A percentile compares a stretch with the other conserved stretches of the same genome.
Conservation (phyloP, 2,888 invertebrate species). For the Sminthurinus aureus region DNA sequence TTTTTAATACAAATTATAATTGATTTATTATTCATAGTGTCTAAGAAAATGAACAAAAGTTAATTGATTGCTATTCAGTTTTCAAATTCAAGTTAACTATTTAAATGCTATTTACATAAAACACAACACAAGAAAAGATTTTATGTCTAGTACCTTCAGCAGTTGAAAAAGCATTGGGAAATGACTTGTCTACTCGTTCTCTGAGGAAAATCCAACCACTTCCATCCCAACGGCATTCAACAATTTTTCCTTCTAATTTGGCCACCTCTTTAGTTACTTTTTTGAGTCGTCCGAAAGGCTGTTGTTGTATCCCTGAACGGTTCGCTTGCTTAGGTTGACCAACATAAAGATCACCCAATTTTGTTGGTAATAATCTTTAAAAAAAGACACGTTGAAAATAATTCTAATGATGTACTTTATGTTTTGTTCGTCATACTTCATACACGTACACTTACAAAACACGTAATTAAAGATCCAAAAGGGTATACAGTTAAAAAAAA, state of each 20-base stretch:
- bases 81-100: no score
- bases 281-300: constrained; percentile 77
- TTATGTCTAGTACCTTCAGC: constrained; percentile 71
- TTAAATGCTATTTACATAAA: neutral
- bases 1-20: neutral
- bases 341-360: constrained; percentile 80
- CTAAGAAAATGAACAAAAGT: neutral
- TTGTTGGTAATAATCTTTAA: constrained; percentile 73
- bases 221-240: constrained; percentile 89
- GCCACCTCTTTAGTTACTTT: constrained; percentile 76
- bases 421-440: neutral
- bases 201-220: constrained; percentile 91
- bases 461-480: neutral
- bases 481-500: no score
- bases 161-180: constrained; percentile 88
- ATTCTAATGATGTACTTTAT: neutral
- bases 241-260: constrained; percentile 88
- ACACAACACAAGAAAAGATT: constrained; percentile 28
- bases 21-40: neutral
- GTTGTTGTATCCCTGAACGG: constrained; percentile 63
- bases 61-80: neutral
- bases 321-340: constrained; percentile 66
- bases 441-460: neutral
- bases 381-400: constrained; percentile 17
- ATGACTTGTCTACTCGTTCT: constrained; percentile 94